Conservation (phyloP, 2,797 vertebrate genomes). For the Echeneis naucrates region DNA sequence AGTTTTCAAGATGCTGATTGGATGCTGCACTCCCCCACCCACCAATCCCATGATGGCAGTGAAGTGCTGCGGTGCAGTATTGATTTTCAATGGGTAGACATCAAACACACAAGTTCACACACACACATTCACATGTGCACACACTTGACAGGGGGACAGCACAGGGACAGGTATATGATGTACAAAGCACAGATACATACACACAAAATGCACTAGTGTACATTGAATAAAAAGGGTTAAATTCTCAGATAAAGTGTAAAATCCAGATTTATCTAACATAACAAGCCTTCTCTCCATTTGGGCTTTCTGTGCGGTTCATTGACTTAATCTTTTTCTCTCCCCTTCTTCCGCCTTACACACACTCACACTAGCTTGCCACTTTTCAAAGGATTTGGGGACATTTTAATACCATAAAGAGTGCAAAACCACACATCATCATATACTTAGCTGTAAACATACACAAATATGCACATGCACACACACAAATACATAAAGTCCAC, state of each 20-base stretch:
- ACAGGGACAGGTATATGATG: neutral
- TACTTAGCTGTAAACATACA: conserved; percentile 46
- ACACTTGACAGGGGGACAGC: neutral
- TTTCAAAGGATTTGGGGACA: conserved; percentile 37
- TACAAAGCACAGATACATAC: neutral
- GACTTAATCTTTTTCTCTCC: conserved; percentile 22
- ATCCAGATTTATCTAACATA: conserved; percentile 18
- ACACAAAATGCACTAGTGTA: conserved; percentile 14
- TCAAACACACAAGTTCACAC: conserved; percentile 20
- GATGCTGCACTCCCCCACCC: conserved; percentile 30
- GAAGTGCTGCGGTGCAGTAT: conserved; percentile 49
- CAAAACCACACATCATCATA: conserved; percentile 38
- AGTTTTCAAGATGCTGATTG: conserved; percentile 42
- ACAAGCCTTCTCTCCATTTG: conserved; percentile 11
- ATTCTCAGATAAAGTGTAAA: neutral
- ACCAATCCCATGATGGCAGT: conserved; percentile 34
- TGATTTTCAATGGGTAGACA: conserved; percentile 47
- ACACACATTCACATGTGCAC: conserved; percentile 1
- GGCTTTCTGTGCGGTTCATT: conserved; percentile 25
- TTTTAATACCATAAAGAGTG: conserved; percentile 35
- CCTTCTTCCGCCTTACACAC: neutral
- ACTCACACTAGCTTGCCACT: conserved; percentile 6
- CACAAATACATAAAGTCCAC: conserved; percentile 37
- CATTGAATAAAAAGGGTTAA: neutral
- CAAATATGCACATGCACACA: conserved; percentile 27